Percentiles rank a stretch among this genome's conserved stretches.
Evolutionary conservation across 2,113 vertebrate genomes (phyloP).

Genomic region (Himantopus leucocephalus): DNA sequence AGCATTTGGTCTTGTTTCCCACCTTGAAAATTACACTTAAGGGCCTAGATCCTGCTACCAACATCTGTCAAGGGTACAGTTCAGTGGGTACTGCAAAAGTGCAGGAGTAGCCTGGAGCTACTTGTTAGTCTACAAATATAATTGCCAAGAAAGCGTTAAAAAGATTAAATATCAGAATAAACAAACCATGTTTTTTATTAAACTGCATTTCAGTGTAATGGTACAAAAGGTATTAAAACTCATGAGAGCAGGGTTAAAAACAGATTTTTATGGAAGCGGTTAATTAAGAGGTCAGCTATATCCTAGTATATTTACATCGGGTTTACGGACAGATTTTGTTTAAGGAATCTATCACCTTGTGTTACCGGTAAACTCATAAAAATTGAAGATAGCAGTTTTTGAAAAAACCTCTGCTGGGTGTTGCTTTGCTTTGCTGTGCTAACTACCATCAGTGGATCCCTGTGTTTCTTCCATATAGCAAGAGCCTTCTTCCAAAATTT

Average conservation of each 20-base stretch:
- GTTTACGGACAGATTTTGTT: background rate
- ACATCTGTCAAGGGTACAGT: background rate
- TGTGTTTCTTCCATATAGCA: background rate
- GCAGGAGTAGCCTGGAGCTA: background rate
- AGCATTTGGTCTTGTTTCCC: background rate
- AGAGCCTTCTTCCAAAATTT: background rate
- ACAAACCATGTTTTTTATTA: constrained; percentile 1
- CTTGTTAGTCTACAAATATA: background rate
- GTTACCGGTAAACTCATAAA: background rate
- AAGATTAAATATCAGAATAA: background rate
- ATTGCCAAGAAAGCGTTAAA: background rate
- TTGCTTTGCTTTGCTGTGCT: background rate
- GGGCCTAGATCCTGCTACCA: background rate
- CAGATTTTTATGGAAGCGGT: background rate
- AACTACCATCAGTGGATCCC: background rate
- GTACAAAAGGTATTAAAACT: constrained; percentile 20
- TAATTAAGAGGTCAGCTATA: constrained; percentile 2
- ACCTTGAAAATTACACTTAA: background rate
- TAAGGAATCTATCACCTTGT: background rate
- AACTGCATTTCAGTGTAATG: background rate
- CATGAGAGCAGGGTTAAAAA: background rate
- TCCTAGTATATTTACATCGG: background rate
- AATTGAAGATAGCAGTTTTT: background rate
- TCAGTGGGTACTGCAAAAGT: background rate
- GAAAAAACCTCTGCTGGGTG: background rate